Percentiles rank a stretch among this genome's conserved stretches.
Evolutionary conservation across 2,888 invertebrate genomes (phyloP).

Genomic region (Yponomeuta malinellus): DNA sequence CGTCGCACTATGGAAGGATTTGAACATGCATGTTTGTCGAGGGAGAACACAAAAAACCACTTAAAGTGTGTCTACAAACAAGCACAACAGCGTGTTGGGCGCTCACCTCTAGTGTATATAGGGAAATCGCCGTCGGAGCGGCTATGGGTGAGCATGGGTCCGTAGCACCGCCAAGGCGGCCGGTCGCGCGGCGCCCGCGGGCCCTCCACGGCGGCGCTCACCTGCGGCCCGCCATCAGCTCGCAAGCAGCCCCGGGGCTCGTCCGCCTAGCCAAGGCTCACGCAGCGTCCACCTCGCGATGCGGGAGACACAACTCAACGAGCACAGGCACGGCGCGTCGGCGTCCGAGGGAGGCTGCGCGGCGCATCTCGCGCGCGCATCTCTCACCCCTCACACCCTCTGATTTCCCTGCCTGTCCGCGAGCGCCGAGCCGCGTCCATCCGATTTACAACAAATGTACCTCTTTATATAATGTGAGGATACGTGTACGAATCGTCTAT

Average conservation of each 20-base stretch:
- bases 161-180: constrained; percentile 78
- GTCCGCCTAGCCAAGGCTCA: constrained; percentile 37
- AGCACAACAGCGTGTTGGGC: constrained; percentile 11
- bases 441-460: constrained; percentile 5
- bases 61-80: constrained; percentile 4
- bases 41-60: background rate
- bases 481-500: background rate
- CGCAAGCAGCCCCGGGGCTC: constrained; percentile 48
- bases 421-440: background rate
- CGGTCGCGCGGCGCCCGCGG: constrained; percentile 68
- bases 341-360: constrained; percentile 62
- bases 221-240: constrained; percentile 59
- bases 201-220: constrained; percentile 71
- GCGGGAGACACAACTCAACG: constrained; percentile 9
- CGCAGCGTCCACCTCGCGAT: constrained; percentile 13
- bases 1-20: background rate
- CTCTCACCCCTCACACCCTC: constrained; percentile 26
- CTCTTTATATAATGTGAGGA: background rate
- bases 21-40: background rate
- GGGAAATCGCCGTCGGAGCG: constrained; percentile 91
- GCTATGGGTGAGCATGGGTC: constrained; percentile 88
- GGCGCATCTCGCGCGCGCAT: constrained; percentile 66
- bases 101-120: constrained; percentile 85
- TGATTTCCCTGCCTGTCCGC: constrained; percentile 17
- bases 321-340: constrained; percentile 49